phyloP scores from a whole-genome alignment of 1,140 invertebrate genomes.

The Drosophila punjabiensis region DNA sequence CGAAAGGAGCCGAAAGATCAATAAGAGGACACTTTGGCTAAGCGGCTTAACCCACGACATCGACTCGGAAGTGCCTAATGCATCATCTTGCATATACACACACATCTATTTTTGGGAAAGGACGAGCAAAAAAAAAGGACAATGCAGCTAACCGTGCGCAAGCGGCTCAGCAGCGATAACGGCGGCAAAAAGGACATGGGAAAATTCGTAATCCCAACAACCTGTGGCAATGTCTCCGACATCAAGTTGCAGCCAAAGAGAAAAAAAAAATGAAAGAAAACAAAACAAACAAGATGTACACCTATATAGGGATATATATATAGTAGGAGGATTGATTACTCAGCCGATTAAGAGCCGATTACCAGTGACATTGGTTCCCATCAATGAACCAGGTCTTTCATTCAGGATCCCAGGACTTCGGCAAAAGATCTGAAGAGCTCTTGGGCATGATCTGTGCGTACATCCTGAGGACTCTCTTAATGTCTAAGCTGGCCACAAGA shows the following conservation, averaged over 20 bases:
- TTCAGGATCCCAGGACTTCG: slow-evolving; percentile 9
- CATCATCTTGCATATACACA: slow-evolving; percentile 73
- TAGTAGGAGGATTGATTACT: slow-evolving; percentile 78
- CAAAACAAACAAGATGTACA: background rate
- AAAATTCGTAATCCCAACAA: slow-evolving; percentile 60
- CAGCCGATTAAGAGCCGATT: slow-evolving; percentile 76
- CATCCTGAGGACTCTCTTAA: slow-evolving; percentile 11
- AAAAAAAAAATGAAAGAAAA: background rate
- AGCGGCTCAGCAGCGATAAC: slow-evolving; percentile 74
- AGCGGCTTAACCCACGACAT: slow-evolving; percentile 67
- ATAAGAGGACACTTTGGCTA: slow-evolving; percentile 69
- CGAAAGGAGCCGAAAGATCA: slow-evolving; percentile 42
- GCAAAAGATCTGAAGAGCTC: slow-evolving; percentile 41
- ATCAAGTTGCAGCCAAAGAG: slow-evolving; percentile 33
- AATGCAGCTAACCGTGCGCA: slow-evolving; percentile 82
- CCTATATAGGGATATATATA: background rate
- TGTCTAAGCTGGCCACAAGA: slow-evolving; percentile 62
- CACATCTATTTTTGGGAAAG: background rate
- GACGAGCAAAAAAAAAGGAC: slow-evolving; percentile 59
- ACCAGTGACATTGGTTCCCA: slow-evolving; percentile 66
- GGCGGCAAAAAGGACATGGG: slow-evolving; percentile 80
- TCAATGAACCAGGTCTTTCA: slow-evolving; percentile 53
- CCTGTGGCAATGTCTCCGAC: slow-evolving; percentile 71
- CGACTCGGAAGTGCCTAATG: slow-evolving; percentile 80
- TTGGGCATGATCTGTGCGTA: background rate